Conservation (phyloP, 2,888 invertebrate species). For the Epistrophella euchroma region DNA sequence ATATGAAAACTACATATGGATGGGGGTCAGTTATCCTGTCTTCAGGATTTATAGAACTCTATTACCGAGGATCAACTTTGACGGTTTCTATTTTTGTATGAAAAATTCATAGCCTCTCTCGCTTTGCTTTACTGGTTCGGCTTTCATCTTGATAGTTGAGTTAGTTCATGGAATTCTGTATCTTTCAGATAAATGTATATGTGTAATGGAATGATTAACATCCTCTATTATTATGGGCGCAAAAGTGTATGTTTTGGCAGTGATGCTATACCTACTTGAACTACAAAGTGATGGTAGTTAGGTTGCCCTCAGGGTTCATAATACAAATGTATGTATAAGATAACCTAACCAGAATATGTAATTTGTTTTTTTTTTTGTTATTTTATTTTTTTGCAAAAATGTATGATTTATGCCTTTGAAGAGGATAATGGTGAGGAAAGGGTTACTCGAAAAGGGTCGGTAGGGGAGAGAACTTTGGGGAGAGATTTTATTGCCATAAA, state of each 20-base stretch:
- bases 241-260: constrained; percentile 38
- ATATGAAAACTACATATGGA: neutral
- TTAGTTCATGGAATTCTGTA: constrained; percentile 34
- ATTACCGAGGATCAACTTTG: constrained; percentile 70
- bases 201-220: constrained; percentile 65
- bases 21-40: constrained; percentile 49
- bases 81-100: constrained; percentile 61
- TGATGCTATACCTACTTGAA: constrained; percentile 51
- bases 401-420: constrained; percentile 60
- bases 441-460: too few species aligned
- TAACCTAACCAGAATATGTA: constrained; percentile 52
- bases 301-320: constrained; percentile 11
- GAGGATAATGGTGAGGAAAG: neutral
- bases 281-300: constrained; percentile 43
- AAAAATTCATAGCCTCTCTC: constrained; percentile 62
- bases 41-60: constrained; percentile 66
- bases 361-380: constrained; percentile 44
- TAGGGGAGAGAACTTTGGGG: neutral
- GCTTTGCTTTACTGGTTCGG: too few species aligned
- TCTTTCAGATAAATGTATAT: constrained; percentile 12
- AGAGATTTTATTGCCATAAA: constrained; percentile 53
- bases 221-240: constrained; percentile 51
- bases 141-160: constrained; percentile 6
- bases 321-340: constrained; percentile 7
- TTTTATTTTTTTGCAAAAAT: constrained; percentile 22